Conservation (phyloP, 2,113 vertebrate species). For the Gallinago media region DNA sequence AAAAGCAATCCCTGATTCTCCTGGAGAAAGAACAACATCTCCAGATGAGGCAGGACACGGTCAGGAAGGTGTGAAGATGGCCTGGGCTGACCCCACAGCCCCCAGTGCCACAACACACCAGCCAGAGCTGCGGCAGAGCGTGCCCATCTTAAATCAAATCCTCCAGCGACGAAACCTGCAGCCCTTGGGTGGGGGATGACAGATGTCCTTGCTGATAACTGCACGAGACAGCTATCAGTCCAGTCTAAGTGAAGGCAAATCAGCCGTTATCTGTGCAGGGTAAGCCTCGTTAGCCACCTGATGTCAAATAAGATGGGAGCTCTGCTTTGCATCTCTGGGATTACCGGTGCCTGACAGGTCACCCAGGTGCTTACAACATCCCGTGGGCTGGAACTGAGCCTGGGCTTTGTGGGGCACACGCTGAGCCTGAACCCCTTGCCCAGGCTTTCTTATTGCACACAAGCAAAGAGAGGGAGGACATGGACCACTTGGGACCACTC, state of each 20-base stretch:
- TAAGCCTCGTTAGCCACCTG: neutral
- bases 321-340: neutral
- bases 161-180: fast-evolving
- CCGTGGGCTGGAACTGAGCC: neutral
- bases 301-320: neutral
- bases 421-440: neutral
- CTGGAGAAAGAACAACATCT: neutral
- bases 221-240: neutral
- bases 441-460: fast-evolving
- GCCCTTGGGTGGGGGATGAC: neutral
- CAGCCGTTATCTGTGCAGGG: neutral
- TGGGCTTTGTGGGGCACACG: neutral
- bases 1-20: neutral
- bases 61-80: neutral
- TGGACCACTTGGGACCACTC: neutral
- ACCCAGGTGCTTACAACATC: neutral
- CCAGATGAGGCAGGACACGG: fast-evolving
- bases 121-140: fast-evolving
- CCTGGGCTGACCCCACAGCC: neutral
- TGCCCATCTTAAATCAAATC: neutral
- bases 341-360: neutral
- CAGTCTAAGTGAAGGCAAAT: neutral
- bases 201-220: neutral
- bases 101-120: fast-evolving
- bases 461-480: neutral